Conservation (phyloP, 2,113 vertebrate genomes). For the Equus quagga region DNA sequence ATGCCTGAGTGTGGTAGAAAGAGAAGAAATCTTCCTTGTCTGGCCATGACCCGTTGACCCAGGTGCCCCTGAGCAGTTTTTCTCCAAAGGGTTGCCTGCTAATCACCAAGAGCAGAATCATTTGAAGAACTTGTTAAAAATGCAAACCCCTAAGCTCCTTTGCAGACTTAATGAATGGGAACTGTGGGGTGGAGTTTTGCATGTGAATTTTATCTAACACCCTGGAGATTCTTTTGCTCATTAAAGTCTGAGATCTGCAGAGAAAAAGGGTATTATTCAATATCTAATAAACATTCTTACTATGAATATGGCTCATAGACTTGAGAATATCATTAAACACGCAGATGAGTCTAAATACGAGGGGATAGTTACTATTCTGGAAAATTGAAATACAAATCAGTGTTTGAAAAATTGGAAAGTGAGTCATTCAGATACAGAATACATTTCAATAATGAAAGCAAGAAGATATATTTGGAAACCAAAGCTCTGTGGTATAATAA, state of each 20-base stretch:
- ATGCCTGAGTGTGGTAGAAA: neutral
- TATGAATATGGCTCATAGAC: neutral
- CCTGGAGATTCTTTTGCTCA: neutral
- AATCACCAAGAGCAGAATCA: neutral
- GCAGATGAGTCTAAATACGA: neutral
- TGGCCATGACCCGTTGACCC: neutral
- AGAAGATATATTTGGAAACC: neutral
- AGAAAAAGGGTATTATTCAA: neutral
- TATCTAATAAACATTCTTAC: slow-evolving; percentile 5
- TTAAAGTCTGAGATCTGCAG: neutral
- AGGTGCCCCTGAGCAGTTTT: neutral
- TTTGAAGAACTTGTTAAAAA: neutral
- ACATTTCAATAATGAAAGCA: neutral
- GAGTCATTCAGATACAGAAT: neutral
- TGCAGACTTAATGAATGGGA: neutral
- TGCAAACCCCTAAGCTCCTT: neutral
- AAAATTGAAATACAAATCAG: neutral
- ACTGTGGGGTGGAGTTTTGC: neutral
- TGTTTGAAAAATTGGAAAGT: neutral
- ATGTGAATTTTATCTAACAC: neutral
- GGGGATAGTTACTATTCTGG: neutral
- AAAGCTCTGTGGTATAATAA: neutral
- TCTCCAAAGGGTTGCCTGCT: neutral
- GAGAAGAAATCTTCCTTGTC: neutral
- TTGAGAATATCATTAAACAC: slow-evolving; percentile 9